Base-by-base conservation (phyloP, 2,797 vertebrate genomes). In the Sebastes iracundus region DNA sequence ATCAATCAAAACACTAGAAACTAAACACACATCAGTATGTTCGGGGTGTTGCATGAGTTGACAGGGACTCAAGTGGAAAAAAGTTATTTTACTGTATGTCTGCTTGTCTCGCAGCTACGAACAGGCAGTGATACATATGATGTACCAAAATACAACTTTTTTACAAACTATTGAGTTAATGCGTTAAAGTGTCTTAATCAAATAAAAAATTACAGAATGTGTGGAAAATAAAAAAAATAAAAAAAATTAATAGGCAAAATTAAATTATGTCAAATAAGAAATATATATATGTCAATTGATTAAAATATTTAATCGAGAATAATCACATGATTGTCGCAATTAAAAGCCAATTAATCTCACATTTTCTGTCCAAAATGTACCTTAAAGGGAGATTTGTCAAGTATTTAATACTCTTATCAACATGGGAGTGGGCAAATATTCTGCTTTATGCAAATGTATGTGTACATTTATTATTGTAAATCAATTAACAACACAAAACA, bases 1-100 rank as follows among this genome's bases (percentile, higher is more conserved):
- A 77, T 74, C 76, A 16, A 80, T 80, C 79, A 85, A 58, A 68
- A 59, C 9, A 25, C 46, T 4, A 38, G 18, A 35, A 61, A 76
- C 0, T 28, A 22, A 68, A 52, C 30, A 28, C 4, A 13, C 35
- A 49, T 74, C 62, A 60, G 49, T 28, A 14, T 71, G 35, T 42
- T 3, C 4, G 13, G 1, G 3, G 2, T 7, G 66, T 10, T 27
- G 63, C 25, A n/a, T 2, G n/a, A 69, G 12, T 1, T 25, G 49
- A 77, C 33, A 14, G 9, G 7, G 20, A 20, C 52, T n/a, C 14
- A 32, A 49, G 38, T 10, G 22, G 10, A 16, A 42, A 42, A 70
- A 42, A 10, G 2, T 27, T 58, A n/a, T 63, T 16, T 18, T 42
- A 42, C 38, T 42, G 13, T 2, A n/a, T 10, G 20, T 52, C 3